phyloP scores from a whole-genome alignment of 2,888 invertebrate species.

The Drosophila atripex region DNA sequence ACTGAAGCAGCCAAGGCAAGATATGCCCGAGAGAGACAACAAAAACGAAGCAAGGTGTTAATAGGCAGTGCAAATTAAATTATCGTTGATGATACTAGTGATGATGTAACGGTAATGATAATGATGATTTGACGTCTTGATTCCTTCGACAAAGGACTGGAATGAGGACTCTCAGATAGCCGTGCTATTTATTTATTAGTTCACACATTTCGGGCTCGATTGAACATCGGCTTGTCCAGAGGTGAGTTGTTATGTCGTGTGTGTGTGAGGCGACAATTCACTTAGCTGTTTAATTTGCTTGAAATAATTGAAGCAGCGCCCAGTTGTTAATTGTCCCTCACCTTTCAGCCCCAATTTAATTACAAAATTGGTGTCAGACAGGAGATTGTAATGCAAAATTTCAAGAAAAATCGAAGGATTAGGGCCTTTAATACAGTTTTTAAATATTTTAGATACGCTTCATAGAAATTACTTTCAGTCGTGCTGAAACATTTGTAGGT shows the following conservation, averaged over 20 bases:
- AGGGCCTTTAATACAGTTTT: not conserved
- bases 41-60: slow-evolving; percentile 71
- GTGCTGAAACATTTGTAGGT: not conserved
- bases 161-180: slow-evolving; percentile 28
- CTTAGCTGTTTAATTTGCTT: slow-evolving; percentile 78
- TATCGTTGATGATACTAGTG: slow-evolving; percentile 52
- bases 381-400: not conserved
- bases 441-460: not conserved
- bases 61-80: slow-evolving; percentile 72
- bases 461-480: not conserved
- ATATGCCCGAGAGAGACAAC: slow-evolving; percentile 22
- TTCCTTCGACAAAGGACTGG: slow-evolving; percentile 20
- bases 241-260: slow-evolving; percentile 15
- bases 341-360: slow-evolving; percentile 61
- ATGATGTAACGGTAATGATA: slow-evolving; percentile 38
- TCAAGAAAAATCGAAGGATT: not conserved
- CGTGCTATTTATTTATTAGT: slow-evolving; percentile 70
- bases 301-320: slow-evolving; percentile 76
- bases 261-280: slow-evolving; percentile 67
- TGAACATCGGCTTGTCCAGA: slow-evolving; percentile 52
- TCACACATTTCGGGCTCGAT: slow-evolving; percentile 53
- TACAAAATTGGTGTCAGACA: slow-evolving; percentile 60
- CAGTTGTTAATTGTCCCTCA: slow-evolving; percentile 41
- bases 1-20: slow-evolving; percentile 10
- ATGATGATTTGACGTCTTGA: slow-evolving; percentile 8